Conservation (phyloP, 2,113 vertebrate genomes). For the Phaethornis superciliosus region DNA sequence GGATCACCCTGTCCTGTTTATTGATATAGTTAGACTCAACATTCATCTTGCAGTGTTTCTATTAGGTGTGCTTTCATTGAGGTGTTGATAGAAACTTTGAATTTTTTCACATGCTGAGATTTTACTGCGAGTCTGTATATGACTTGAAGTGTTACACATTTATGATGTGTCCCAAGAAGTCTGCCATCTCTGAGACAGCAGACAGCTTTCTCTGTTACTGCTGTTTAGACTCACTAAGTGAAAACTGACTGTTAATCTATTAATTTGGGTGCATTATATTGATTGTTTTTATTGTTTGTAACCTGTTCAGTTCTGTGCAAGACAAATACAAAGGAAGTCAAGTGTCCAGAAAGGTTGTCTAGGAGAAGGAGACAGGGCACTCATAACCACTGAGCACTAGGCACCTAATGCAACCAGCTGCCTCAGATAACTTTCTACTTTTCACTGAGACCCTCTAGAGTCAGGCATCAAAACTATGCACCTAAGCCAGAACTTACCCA, state of each 20-base stretch:
- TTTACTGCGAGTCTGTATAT: background rate
- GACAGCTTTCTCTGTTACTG: background rate
- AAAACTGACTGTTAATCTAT: background rate
- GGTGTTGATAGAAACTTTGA: background rate
- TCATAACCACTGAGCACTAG: background rate
- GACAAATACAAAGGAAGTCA: background rate
- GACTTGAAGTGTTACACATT: background rate
- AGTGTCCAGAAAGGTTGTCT: background rate
- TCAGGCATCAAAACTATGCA: background rate
- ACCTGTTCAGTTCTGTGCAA: background rate
- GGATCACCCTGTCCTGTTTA: background rate
- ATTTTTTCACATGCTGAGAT: background rate
- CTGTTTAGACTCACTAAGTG: background rate
- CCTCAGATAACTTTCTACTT: background rate
- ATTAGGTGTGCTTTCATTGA: background rate
- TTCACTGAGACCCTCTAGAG: background rate
- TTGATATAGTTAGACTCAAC: background rate
- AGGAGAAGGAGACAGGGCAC: background rate
- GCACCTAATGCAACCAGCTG: background rate
- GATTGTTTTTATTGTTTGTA: background rate
- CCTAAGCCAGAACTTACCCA: background rate
- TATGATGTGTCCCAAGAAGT: background rate
- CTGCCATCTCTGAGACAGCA: background rate
- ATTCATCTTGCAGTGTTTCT: background rate
- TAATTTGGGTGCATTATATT: background rate